phyloP scores from a whole-genome alignment of 2,797 vertebrate species.

The Micrastur ruficollis region DNA sequence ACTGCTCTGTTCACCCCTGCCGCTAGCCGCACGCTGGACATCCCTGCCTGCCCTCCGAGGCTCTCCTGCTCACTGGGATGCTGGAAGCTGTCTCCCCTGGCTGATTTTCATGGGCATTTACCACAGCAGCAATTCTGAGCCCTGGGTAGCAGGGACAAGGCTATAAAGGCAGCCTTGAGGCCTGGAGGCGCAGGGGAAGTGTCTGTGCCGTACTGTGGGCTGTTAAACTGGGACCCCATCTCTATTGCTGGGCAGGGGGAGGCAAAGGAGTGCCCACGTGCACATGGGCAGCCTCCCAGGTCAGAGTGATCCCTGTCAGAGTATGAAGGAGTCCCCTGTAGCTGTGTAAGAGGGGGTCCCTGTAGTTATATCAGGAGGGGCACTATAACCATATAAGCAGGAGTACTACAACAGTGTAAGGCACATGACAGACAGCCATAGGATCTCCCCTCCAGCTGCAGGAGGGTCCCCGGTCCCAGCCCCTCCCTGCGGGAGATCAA shows the following conservation, averaged over 20 bases:
- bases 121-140: not conserved
- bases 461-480: not conserved
- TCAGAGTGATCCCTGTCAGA: not conserved
- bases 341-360: not conserved
- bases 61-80: not conserved
- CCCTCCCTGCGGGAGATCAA: not conserved
- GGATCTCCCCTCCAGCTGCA: not conserved
- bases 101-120: not conserved
- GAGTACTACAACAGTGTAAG: not conserved
- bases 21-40: rapidly evolving
- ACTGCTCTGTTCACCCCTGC: not conserved
- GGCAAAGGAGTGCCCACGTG: not conserved
- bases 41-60: not conserved
- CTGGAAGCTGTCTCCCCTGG: not conserved
- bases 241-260: rapidly evolving
- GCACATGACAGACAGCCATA: not conserved
- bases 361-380: not conserved
- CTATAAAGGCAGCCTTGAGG: not conserved
- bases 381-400: not conserved
- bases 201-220: rapidly evolving
- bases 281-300: not conserved
- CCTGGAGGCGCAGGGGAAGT: rapidly evolving
- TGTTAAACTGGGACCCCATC: not conserved
- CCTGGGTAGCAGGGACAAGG: not conserved
- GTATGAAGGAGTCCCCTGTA: not conserved